Conservation (phyloP, 1,140 invertebrate genomes). For the Drosophila parabipectinata region DNA sequence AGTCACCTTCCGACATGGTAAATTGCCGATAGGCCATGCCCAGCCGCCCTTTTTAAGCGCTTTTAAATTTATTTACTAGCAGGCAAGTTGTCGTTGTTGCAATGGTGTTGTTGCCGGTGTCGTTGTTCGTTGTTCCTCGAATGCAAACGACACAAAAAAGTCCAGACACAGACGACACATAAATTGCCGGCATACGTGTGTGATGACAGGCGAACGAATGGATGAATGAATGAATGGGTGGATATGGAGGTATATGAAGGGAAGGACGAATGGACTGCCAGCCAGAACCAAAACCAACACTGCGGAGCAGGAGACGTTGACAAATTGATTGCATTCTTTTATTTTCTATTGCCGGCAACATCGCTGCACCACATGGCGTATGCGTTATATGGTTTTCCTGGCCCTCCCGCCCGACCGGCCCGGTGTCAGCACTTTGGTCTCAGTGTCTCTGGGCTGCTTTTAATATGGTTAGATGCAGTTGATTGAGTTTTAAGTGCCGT, state of each 20-base stretch:
- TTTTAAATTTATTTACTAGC: constrained; percentile 80
- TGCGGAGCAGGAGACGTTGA: constrained; percentile 62
- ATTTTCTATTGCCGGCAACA: constrained; percentile 59
- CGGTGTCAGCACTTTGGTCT: constrained; percentile 1
- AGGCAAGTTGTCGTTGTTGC: constrained; percentile 21
- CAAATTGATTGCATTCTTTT: constrained; percentile 82
- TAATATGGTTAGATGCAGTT: constrained; percentile 79
- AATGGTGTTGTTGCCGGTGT: constrained; percentile 6
- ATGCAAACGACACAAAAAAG: constrained; percentile 37
- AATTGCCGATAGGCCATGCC: constrained; percentile 58
- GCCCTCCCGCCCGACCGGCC: not conserved
- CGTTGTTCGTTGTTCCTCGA: constrained; percentile 16
- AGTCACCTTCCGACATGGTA: constrained; percentile 69
- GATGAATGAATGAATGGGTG: constrained; percentile 28
- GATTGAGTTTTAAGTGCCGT: constrained; percentile 80
- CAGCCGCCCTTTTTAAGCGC: constrained; percentile 53
- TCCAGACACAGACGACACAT: constrained; percentile 60
- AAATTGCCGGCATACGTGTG: constrained; percentile 78
- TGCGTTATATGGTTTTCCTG: constrained; percentile 46
- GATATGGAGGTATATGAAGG: not conserved
- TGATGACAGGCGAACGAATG: constrained; percentile 68
- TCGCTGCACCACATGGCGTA: constrained; percentile 71
- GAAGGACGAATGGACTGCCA: not conserved
- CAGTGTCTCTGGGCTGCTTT: constrained; percentile 35
- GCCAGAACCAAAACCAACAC: constrained; percentile 18